Evolutionary conservation across 2,113 vertebrate genomes (phyloP).

Genomic region (Sisor rabdophorus): DNA sequence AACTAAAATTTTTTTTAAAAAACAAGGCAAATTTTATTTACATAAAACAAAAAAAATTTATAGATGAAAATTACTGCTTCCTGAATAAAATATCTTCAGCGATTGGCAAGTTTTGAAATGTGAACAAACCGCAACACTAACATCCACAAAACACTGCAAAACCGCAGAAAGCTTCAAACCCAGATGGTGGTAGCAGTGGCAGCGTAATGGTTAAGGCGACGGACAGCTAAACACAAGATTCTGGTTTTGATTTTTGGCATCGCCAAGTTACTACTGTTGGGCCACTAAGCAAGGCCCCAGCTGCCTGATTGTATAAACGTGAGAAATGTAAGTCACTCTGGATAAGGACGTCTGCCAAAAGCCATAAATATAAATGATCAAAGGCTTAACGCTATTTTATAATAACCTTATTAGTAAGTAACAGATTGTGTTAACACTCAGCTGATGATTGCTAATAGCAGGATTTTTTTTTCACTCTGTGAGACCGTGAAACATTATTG

Average conservation of each 20-base stretch:
- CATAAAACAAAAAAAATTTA: not conserved
- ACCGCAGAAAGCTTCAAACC: not conserved
- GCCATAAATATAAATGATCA: no score
- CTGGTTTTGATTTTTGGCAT: no score
- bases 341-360: no score
- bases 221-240: no score
- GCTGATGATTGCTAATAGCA: not conserved
- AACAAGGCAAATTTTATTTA: conserved; percentile 8
- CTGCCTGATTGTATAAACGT: no score
- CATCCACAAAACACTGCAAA: not conserved
- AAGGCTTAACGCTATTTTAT: not conserved
- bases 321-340: no score
- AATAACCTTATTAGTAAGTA: not conserved
- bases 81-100: not conserved
- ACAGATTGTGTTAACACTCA: not conserved
- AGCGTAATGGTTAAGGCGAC: no score
- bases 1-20: conserved; percentile 76
- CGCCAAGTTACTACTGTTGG: no score
- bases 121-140: not conserved
- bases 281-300: no score
- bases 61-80: not conserved
- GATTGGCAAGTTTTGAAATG: not conserved
- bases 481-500: not conserved
- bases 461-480: not conserved
- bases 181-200: not conserved